Conservation (phyloP, 2,797 vertebrate genomes). For the Lophius americanus region DNA sequence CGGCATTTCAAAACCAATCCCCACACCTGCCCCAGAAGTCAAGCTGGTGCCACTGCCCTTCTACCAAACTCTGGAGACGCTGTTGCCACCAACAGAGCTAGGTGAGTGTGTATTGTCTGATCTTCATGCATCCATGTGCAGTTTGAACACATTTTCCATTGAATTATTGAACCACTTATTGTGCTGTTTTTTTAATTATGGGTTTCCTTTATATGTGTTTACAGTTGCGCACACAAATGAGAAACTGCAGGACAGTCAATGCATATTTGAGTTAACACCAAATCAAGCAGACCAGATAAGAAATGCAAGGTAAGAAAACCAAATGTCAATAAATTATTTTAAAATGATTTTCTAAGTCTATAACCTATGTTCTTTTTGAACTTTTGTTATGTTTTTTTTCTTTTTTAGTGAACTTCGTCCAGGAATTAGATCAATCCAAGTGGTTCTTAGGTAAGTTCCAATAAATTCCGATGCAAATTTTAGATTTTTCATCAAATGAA, state of each 20-base stretch:
- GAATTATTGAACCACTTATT: background rate
- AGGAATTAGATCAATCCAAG: conserved; percentile 94
- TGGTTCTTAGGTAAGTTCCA: conserved; percentile 91
- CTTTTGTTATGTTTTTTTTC: background rate
- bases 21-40: conserved; percentile 88
- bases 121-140: background rate
- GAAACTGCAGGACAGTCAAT: conserved; percentile 97
- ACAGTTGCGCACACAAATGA: conserved; percentile 95
- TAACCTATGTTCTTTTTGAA: conserved; percentile 8
- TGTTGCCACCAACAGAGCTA: conserved; percentile 93
- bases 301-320: conserved; percentile 88
- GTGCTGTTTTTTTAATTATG: background rate
- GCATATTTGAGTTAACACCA: conserved; percentile 93
- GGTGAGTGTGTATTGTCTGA: conserved; percentile 79
- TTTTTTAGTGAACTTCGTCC: conserved; percentile 90
- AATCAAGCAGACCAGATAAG: conserved; percentile 94
- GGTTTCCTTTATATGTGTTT: conserved; percentile 30
- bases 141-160: background rate
- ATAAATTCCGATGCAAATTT: background rate
- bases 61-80: conserved; percentile 94
- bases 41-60: conserved; percentile 95
- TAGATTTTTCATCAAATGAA: background rate
- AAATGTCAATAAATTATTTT: background rate
- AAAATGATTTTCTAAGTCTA: background rate
- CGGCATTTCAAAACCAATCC: conserved; percentile 84